Base-by-base conservation (phyloP, 2,888 invertebrate genomes). In the Perizoma affinitatum region DNA sequence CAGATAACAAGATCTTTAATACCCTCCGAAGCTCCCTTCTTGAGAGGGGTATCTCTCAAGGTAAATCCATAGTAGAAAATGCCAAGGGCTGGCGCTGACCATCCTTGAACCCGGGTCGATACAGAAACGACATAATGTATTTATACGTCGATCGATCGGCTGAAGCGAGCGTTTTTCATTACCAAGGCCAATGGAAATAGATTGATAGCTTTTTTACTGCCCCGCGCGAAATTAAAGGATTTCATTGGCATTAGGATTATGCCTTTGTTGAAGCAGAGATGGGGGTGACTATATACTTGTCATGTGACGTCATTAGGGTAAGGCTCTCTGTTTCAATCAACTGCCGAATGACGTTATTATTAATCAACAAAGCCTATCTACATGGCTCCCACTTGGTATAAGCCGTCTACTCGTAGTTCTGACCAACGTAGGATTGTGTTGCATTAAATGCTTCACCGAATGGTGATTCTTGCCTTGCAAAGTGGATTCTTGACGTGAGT, bases 161-260 rank as follows among this genome's bases (percentile, higher is more conserved):
- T 70, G 63, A 66, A 72, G 71, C 67, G 71, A 74, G 71, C 74
- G 76, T 75, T 73, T 78, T 78, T 80, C 83, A 82, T 69, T 78
- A 78, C 76, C 87, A 86, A 86, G 86, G 86, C 70, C 78, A 68
- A 62, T 78, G 74, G 70, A 83, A 83, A 85, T 78, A 80, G 77
- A 76, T 76, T 74, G 69, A 73, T 73, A 62, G 64, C 65, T 54
- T 48, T 63, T 67, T 68, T 69, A 69, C 68, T 66, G 59, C 58
- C 55, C 51, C 54, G 36, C 41, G 58, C 60, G 47, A 61, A 64
- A 69, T 62, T 58, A 59, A 59, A 68, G 61, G 56, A 60, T 58
- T 63, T 44, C 56, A 63, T 56, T 48, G 42, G 49, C 45, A 62
- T 62, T 44, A 7, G 6, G 36, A n/a, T n/a, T 53, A 51, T 43